Base-by-base conservation (phyloP, 2,888 invertebrate species). In the Encarsia formosa region DNA sequence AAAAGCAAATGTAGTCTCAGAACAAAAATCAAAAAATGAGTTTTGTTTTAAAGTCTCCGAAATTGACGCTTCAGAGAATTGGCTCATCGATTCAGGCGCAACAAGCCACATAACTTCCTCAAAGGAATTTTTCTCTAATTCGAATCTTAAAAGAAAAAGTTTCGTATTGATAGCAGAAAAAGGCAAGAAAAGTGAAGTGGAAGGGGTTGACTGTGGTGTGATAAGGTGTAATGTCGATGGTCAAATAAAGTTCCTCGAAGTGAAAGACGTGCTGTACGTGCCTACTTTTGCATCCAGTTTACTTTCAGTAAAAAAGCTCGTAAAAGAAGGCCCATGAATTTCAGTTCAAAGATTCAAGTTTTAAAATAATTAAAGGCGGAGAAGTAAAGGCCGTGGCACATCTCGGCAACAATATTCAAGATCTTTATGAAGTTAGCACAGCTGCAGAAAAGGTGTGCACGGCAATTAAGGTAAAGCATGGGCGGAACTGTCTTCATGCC, bases 211-310 rank as follows among this genome's bases (percentile, higher is more conserved):
- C 8, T 29, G 8, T 9, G 13, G 8, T 8, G 13, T 29, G 8
- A 13, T 29, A 9, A 29, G 29, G 13, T 9, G 8, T 8, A 29
- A 9, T 8, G 29, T 29, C 8, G 13, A 29, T 29, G 29, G 13
- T 29, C 29, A 29, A 9, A 13, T 29, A 29, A 29, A 13, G 8
- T 9, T 13, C 8, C 13, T 29, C 8, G 29, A 29, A 29, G 8
- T 63, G 23, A 19, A 45, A 9, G 49, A 63, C 22, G 60, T 60
- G 2, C 42, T 63, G 13, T 63, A 47, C 22, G 57, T 61, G 2
- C 61, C 58, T 1, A 29, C 52, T 8, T 34, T 62, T 2, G 49
- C 51, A n/a, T 57, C 57, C 19, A 59, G 48, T 37, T 44, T 63
- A 38, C 22, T 63, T 9, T 63, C 60, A 0, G 59, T 60, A 3